Evolutionary conservation across 2,888 invertebrate species (phyloP).

Genomic region (Halictus quadricinctus): DNA sequence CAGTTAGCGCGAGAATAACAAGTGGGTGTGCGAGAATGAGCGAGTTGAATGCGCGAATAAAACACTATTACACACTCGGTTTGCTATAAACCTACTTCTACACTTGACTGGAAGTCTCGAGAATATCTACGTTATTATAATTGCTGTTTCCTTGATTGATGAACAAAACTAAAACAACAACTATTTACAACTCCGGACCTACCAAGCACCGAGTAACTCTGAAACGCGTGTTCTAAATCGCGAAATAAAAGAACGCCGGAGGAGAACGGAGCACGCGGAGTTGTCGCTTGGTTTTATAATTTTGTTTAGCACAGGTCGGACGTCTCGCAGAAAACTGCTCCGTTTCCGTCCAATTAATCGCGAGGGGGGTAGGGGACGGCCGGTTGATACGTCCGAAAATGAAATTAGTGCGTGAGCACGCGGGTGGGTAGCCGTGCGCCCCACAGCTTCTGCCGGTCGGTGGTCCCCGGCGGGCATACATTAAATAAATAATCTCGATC

Average conservation of each 20-base stretch:
- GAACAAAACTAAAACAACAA: too few species aligned
- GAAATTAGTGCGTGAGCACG: slow-evolving; percentile 66
- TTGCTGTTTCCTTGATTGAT: neutral
- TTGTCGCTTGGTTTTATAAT: neutral
- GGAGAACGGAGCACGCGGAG: neutral
- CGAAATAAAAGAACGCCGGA: neutral
- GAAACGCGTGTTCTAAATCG: neutral
- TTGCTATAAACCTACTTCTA: neutral
- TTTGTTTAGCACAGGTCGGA: neutral
- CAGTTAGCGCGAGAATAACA: neutral
- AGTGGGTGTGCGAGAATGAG: neutral
- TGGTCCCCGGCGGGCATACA: slow-evolving; percentile 66
- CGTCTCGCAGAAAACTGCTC: slow-evolving; percentile 36
- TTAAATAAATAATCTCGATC: slow-evolving; percentile 70
- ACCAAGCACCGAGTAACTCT: neutral
- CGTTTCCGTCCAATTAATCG: slow-evolving; percentile 54
- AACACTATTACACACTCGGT: neutral
- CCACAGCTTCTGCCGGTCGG: slow-evolving; percentile 66
- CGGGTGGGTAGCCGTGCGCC: slow-evolving; percentile 64
- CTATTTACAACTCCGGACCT: too few species aligned
- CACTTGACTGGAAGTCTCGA: neutral
- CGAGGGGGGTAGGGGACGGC: slow-evolving; percentile 9
- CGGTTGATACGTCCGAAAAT: slow-evolving; percentile 58
- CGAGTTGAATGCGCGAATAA: neutral
- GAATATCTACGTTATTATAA: neutral